These are phyloP conservation scores for Myocastor coypus DNA, from an alignment of 2,113 vertebrate species.

Conservation along the genomic window DNA sequence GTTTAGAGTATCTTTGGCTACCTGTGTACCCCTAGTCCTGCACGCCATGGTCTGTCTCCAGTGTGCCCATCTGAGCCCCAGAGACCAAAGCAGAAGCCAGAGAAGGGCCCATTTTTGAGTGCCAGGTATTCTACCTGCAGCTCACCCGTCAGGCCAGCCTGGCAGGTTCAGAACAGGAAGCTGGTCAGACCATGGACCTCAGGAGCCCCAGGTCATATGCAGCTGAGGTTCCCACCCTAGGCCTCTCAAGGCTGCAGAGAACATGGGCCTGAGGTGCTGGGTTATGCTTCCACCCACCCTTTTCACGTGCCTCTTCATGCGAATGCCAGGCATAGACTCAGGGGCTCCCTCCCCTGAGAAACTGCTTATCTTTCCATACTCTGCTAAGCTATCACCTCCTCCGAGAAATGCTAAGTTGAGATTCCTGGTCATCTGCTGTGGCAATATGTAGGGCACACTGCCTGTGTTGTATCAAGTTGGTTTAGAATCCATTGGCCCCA, in stretches of 20 bases:
- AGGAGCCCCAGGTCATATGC: not conserved
- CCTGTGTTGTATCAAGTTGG: not conserved
- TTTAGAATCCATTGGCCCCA: not conserved
- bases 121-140: not conserved
- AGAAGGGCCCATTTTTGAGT: not conserved
- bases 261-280: fast-evolving
- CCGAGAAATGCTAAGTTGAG: not conserved
- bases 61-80: not conserved
- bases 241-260: not conserved
- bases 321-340: not conserved
- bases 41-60: not conserved
- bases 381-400: not conserved
- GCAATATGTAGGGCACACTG: too few species aligned
- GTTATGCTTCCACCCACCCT: not conserved
- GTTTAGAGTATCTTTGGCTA: not conserved
- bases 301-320: not conserved
- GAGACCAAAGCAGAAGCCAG: not conserved
- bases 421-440: not conserved
- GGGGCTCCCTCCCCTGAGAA: not conserved
- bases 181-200: not conserved
- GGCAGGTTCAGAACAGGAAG: not conserved
- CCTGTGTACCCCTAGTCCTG: not conserved
- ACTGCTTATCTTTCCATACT: not conserved
- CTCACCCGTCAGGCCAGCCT: not conserved
- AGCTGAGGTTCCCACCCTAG: not conserved